A percentile compares a stretch with the other conserved stretches of the same genome.
Conservation (phyloP, 2,888 invertebrate genomes). For the Microdon myrmicae region DNA sequence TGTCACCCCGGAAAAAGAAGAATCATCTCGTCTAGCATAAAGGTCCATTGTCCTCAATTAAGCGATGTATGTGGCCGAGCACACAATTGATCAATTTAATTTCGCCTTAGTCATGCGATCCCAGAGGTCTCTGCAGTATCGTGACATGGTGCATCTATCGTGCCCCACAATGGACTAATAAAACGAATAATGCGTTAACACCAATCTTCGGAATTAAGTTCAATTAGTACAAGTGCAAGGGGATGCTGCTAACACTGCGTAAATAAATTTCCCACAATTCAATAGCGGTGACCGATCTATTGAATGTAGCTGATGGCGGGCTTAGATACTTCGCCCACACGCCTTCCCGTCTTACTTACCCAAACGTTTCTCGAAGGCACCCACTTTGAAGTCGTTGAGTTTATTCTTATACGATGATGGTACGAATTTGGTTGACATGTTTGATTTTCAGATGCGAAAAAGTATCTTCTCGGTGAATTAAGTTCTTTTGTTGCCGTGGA, state of each 20-base stretch:
- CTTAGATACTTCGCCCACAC: constrained; percentile 35
- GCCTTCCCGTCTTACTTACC: constrained; percentile 66
- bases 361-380: constrained; percentile 69
- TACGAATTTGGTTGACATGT: constrained; percentile 57
- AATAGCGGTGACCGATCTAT: too few relatives aligned
- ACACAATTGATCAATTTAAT: constrained; percentile 43
- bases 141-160: constrained; percentile 9
- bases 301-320: too few relatives aligned
- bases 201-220: constrained; percentile 42
- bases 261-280: background rate
- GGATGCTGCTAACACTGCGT: constrained; percentile 1
- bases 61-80: constrained; percentile 21
- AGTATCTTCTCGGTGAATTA: too few relatives aligned
- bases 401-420: constrained; percentile 63
- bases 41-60: constrained; percentile 25
- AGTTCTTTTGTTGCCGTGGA: background rate
- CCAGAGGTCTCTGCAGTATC: background rate
- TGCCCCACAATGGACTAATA: constrained; percentile 29
- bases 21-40: background rate
- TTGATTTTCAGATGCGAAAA: constrained; percentile 5
- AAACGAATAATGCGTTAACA: constrained; percentile 21
- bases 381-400: constrained; percentile 64
- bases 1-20: constrained; percentile 14
- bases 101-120: constrained; percentile 4
- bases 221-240: constrained; percentile 34